Percentiles rank a stretch among this genome's conserved stretches.
Conservation (phyloP, 2,113 vertebrate genomes). For the Peromyscus leucopus region DNA sequence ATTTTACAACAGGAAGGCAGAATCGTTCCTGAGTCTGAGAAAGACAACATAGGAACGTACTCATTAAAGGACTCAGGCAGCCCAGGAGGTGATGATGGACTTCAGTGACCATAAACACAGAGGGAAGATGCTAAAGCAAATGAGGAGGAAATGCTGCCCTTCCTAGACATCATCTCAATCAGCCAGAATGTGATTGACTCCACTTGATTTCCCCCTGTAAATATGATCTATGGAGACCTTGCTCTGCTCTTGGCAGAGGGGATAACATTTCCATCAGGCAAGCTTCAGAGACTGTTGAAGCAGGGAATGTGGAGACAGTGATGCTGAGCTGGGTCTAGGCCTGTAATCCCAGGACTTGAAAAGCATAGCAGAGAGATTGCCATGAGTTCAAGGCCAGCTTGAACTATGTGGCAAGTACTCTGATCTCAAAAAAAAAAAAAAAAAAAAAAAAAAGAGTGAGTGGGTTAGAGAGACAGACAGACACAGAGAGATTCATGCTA, state of each 20-base stretch:
- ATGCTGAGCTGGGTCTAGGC: neutral
- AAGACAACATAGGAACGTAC: neutral
- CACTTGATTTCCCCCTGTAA: neutral
- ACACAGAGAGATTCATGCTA: neutral
- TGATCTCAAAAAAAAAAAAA: neutral
- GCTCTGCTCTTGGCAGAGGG: neutral
- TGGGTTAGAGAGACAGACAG: neutral
- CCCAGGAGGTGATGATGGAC: neutral
- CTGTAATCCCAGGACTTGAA: neutral
- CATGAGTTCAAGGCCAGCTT: neutral
- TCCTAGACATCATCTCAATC: neutral
- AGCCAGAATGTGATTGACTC: neutral
- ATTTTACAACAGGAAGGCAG: conserved; percentile 22
- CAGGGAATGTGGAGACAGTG: neutral
- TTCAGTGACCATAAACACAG: neutral
- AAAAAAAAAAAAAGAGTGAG: neutral
- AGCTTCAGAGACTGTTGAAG: neutral
- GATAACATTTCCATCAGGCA: neutral
- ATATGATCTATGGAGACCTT: neutral
- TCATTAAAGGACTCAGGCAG: neutral
- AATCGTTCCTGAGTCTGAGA: neutral
- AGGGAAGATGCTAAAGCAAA: conserved; percentile 33
- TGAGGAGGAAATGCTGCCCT: conserved; percentile 26
- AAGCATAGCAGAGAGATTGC: neutral
- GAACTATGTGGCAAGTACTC: neutral